Evolutionary conservation across 23 tunicate genomes (phyloP).

Genomic region (Corella eumyota): DNA sequence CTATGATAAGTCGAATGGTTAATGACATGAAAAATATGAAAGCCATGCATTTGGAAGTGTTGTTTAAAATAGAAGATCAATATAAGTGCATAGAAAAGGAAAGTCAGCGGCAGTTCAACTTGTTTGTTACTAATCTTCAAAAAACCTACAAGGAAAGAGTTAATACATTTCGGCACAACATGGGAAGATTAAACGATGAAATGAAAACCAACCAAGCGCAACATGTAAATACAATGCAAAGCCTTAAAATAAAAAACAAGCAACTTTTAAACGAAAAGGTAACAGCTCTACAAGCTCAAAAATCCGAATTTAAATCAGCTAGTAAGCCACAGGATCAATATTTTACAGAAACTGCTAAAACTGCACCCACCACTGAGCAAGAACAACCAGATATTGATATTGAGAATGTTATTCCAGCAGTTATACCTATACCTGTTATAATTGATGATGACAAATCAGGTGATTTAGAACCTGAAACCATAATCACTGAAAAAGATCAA

Average conservation of each 20-base stretch:
- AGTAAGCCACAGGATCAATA: no score
- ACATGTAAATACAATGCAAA: conserved; percentile 8
- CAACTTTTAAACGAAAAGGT: neutral
- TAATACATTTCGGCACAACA: conserved; percentile 17
- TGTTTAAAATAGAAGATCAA: conserved; percentile 55
- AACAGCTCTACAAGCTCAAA: neutral
- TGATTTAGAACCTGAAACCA: no score
- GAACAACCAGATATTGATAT: no score
- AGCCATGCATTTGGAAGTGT: conserved; percentile 31
- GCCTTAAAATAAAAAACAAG: conserved; percentile 1
- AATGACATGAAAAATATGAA: conserved; percentile 83
- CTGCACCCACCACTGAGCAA: no score
- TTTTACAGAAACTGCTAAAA: no score
- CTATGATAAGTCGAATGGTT: conserved; percentile 52
- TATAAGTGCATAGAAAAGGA: conserved; percentile 53
- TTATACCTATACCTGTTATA: no score
- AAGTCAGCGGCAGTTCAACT: conserved; percentile 40
- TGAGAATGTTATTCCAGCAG: no score
- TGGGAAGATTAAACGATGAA: conserved; percentile 13
- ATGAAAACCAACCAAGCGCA: conserved; percentile 6
- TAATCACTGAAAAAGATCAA: no score
- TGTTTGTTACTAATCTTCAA: conserved; percentile 15
- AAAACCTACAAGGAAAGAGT: conserved; percentile 12
- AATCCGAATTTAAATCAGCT: no score
- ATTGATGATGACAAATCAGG: no score